phyloP scores from a whole-genome alignment of 2,888 invertebrate species.

The Brachypterus glaber region DNA sequence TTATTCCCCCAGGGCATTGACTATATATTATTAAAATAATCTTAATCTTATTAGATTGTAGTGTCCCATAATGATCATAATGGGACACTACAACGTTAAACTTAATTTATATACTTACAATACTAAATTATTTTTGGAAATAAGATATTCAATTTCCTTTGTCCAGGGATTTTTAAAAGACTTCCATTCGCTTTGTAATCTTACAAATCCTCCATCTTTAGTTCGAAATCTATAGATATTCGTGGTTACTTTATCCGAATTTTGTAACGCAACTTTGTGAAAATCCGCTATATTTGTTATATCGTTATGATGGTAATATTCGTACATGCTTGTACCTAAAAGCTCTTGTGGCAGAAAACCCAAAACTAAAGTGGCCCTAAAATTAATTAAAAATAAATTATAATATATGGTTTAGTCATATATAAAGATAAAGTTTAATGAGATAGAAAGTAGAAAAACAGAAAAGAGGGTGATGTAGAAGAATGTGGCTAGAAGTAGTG shows the following conservation, averaged over 20 bases:
- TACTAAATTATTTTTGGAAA: slow-evolving; percentile 75
- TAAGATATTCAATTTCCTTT: slow-evolving; percentile 84
- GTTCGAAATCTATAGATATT: slow-evolving; percentile 70
- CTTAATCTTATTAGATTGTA: too few relatives aligned
- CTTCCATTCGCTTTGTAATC: slow-evolving; percentile 76
- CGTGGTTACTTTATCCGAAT: slow-evolving; percentile 53
- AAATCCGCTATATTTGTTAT: slow-evolving; percentile 69
- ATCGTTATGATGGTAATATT: slow-evolving; percentile 79
- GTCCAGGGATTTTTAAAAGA: slow-evolving; percentile 93
- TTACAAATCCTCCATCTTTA: slow-evolving; percentile 65
- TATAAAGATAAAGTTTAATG: too few relatives aligned
- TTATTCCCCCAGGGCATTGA: too few relatives aligned
- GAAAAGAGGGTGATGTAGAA: too few relatives aligned
- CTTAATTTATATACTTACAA: too few relatives aligned
- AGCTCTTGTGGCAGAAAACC: slow-evolving; percentile 91
- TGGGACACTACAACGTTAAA: too few relatives aligned
- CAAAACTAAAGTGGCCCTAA: slow-evolving; percentile 74
- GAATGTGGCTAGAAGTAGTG: too few relatives aligned
- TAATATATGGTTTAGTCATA: slow-evolving; percentile 1
- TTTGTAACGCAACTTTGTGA: slow-evolving; percentile 69
- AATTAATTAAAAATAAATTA: slow-evolving; percentile 1
- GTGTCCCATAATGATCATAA: too few relatives aligned
- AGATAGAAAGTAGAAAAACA: too few relatives aligned
- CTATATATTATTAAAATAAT: too few relatives aligned
- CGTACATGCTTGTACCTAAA: slow-evolving; percentile 85